phyloP scores from a whole-genome alignment of 2,888 invertebrate species.

The Netelia melanura region DNA sequence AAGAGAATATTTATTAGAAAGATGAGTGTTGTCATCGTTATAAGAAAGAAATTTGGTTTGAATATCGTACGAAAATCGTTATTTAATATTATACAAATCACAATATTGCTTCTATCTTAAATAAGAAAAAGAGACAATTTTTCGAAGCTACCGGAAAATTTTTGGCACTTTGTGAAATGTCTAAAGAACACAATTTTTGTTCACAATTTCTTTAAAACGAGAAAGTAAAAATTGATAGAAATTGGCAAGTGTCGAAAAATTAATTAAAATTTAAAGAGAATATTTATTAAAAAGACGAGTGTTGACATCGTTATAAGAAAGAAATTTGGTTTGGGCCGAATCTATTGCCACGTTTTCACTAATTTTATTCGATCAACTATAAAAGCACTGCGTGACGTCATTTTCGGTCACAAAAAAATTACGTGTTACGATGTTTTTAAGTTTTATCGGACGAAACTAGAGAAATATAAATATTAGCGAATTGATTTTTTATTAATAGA shows the following conservation, averaged over 20 bases:
- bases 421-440: background rate
- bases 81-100: too few species aligned
- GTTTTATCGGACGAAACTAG: too few species aligned
- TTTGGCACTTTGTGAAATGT: too few species aligned
- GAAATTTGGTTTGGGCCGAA: background rate
- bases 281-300: background rate
- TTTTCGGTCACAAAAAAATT: background rate
- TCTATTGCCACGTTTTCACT: slow-evolving; percentile 23
- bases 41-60: background rate
- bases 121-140: too few species aligned
- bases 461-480: too few species aligned
- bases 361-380: slow-evolving; percentile 11
- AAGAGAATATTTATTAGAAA: background rate
- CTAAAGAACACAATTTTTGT: too few species aligned
- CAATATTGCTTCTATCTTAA: too few species aligned
- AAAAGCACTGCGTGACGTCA: background rate
- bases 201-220: too few species aligned
- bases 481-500: background rate
- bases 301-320: slow-evolving; percentile 18
- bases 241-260: background rate
- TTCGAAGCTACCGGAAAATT: too few species aligned
- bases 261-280: background rate
- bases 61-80: too few species aligned
- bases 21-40: slow-evolving; percentile 27
- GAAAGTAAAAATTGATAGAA: too few species aligned